phyloP scores from a whole-genome alignment of 2,888 invertebrate species.

The Noctua fimbriata region DNA sequence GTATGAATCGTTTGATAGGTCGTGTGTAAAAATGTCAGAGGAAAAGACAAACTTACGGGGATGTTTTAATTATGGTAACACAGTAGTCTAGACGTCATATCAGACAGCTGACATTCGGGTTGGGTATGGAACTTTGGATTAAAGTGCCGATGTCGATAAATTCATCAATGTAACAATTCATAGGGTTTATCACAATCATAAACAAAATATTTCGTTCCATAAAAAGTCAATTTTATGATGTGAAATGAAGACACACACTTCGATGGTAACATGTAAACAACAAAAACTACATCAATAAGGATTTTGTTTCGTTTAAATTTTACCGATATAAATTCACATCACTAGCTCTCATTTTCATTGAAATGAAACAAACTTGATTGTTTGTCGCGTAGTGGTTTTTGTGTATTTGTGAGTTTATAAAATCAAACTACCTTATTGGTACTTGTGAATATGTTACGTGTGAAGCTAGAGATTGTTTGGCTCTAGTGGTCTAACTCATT shows the following conservation, averaged over 20 bases:
- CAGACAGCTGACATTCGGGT: not conserved
- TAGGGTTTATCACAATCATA: not conserved
- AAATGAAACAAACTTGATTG: conserved; percentile 37
- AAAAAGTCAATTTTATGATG: not conserved
- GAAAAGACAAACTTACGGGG: not conserved
- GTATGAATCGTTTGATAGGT: not conserved
- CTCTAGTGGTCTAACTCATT: conserved; percentile 18
- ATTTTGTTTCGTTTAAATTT: not conserved
- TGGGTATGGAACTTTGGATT: not conserved
- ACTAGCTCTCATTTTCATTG: conserved; percentile 35
- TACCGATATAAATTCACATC: not conserved
- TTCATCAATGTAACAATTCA: not conserved
- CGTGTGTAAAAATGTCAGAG: not conserved
- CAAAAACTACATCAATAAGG: not conserved
- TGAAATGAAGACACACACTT: not conserved
- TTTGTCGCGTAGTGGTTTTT: conserved; percentile 34
- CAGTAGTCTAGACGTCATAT: not conserved
- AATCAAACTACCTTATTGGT: not conserved
- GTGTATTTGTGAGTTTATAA: conserved; percentile 16
- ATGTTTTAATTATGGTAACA: conserved; percentile 9
- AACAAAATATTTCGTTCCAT: not conserved
- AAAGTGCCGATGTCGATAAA: conserved; percentile 24
- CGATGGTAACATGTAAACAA: not conserved
- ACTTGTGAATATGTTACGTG: conserved; percentile 45
- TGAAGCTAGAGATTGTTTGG: conserved; percentile 38